Conservation (phyloP, 2,113 vertebrate species). For the Pomatorhinus ruficollis region DNA sequence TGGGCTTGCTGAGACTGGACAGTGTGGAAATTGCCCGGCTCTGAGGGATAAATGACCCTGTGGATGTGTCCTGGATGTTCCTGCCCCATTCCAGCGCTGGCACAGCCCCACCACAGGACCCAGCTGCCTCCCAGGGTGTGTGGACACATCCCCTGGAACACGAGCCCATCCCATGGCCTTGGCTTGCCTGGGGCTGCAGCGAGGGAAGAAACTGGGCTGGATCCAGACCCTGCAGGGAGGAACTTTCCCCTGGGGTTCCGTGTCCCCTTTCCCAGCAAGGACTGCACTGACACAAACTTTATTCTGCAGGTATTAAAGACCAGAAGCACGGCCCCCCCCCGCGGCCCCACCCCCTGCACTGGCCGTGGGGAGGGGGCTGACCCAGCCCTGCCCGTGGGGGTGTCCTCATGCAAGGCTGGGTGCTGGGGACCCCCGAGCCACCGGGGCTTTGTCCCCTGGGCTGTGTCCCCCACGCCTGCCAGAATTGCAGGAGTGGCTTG, state of each 20-base stretch:
- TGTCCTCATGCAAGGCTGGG: not conserved
- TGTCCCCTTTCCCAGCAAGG: not conserved
- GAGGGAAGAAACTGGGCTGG: fast-evolving
- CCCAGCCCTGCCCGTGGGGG: fast-evolving
- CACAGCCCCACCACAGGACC: fast-evolving
- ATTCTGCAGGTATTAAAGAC: slow-evolving; percentile 72
- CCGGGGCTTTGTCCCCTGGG: not conserved
- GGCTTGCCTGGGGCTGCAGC: fast-evolving
- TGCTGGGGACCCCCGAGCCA: not conserved
- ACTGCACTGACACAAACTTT: slow-evolving; percentile 76
- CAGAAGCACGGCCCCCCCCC: not conserved
- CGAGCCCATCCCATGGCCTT: not conserved
- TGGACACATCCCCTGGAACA: fast-evolving
- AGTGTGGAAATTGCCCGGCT: not conserved
- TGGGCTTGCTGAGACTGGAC: slow-evolving; percentile 38
- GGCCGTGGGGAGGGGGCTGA: not conserved
- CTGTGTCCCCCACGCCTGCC: fast-evolving
- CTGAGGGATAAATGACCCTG: fast-evolving
- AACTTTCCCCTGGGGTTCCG: not conserved
- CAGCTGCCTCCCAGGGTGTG: fast-evolving
- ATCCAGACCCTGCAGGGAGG: not conserved
- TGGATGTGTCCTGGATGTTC: not conserved
- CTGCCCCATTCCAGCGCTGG: fast-evolving
- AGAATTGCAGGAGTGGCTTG: not conserved
- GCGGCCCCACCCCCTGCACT: fast-evolving